Base-by-base conservation (phyloP, 1,140 invertebrate genomes). In the Drosophila grimshawi region DNA sequence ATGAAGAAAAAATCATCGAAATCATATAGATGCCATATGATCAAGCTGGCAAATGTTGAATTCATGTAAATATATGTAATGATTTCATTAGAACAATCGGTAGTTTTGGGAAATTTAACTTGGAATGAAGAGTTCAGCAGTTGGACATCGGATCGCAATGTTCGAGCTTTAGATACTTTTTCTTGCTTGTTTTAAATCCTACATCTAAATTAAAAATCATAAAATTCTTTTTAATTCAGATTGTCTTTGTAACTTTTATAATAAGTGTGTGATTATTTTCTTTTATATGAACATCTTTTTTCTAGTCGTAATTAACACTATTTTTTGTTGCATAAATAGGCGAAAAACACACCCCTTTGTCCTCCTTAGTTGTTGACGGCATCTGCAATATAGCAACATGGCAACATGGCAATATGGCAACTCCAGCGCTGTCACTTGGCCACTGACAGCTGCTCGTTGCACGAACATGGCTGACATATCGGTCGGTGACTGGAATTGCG, bases 371-470 rank as follows among this genome's bases (percentile, higher is more conserved):
- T 56, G 72, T 11, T 43, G 39, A 1, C 39, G 63, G 59, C 76
- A 86, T 81, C 74, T 75, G 75, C 64, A 78, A 86, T 76, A 73
- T 82, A 83, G 68, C 78, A 61, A 61, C 49, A 19, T 19, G 19
- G 19, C 19, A 19, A 19, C 2, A 19, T 19, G 19, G 19, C 19
- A 19, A 19, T 76, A 73, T 82, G 82, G 68, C 78, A 61, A 61
- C 49, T 43, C 60, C 60, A 64, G 48, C 11, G 81, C 78, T 86
- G 82, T 86, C 82, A 79, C 70, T 78, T 76, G 52, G 37, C 46
- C 64, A 65, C 78, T 86, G 82, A 86, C 82, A 86, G 82, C 82
- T 86, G 79, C 41, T 81, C 49, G 55, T 33, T 46, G 71, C 82
- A 76, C 48, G 60, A 86, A 85, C 78, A 74, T 68, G 60, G 81